A percentile compares a stretch with the other conserved stretches of the same genome.
phyloP scores from a whole-genome alignment of 2,113 vertebrate genomes.

The Regulus satrapa region DNA sequence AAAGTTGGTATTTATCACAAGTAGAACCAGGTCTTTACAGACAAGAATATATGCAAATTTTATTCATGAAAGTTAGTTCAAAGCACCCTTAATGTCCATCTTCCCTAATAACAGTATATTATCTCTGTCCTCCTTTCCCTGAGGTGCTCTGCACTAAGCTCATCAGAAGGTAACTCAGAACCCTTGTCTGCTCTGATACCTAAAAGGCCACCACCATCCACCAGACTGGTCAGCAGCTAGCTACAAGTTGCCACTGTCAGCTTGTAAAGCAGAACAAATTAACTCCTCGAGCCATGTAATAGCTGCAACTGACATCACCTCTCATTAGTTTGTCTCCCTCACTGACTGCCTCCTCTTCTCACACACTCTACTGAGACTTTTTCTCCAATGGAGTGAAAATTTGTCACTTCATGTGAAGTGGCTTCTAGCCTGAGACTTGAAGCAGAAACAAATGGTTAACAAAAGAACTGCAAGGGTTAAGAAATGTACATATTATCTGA shows the following conservation, averaged over 20 bases:
- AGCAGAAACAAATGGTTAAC: not conserved
- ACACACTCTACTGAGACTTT: not conserved
- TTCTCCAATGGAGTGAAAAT: not conserved
- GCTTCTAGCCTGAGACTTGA: not conserved
- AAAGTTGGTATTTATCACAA: not conserved
- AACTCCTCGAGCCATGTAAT: not conserved
- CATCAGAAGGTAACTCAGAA: not conserved
- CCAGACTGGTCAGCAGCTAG: not conserved
- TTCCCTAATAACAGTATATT: not conserved
- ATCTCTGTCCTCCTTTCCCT: not conserved
- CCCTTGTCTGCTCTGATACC: not conserved
- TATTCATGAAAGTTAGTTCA: conserved; percentile 26
- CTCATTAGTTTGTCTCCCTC: not conserved
- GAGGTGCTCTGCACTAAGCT: not conserved
- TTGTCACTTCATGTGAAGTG: not conserved
- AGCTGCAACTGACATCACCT: not conserved
- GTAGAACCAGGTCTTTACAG: not conserved
- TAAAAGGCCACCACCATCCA: not conserved
- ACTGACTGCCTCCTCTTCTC: not conserved
- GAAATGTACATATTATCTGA: not conserved
- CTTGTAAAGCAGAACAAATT: not conserved
- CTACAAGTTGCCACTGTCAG: not conserved
- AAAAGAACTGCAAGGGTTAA: not conserved
- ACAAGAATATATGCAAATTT: not conserved
- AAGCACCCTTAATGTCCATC: conserved; percentile 33